Conservation (phyloP, 2,113 vertebrate species). For the Gavialis gangeticus region DNA sequence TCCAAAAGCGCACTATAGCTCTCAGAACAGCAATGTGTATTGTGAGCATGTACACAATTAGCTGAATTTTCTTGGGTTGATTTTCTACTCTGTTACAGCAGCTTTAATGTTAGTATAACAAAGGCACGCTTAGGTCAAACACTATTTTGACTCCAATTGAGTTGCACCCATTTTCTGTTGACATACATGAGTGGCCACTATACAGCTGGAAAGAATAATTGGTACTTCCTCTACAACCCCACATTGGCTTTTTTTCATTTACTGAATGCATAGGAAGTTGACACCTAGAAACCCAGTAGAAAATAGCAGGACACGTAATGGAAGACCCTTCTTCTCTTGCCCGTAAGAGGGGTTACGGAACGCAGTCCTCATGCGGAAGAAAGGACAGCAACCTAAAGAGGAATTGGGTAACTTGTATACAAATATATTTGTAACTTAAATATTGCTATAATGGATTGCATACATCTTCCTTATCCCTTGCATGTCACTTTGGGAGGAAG, state of each 20-base stretch:
- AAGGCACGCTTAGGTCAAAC: background rate
- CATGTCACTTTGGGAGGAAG: background rate
- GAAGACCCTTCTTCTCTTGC: background rate
- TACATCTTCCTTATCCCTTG: background rate
- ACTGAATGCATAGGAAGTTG: rapidly evolving
- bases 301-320: background rate
- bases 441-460: background rate
- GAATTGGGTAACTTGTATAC: background rate
- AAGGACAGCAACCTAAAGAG: background rate
- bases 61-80: background rate
- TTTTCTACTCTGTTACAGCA: background rate
- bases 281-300: background rate
- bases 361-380: background rate
- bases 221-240: background rate
- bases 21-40: background rate
- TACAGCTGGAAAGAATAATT: background rate
- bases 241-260: background rate
- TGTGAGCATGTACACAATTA: background rate
- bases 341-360: background rate
- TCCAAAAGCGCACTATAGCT: background rate
- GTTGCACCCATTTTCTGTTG: background rate
- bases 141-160: background rate
- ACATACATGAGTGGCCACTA: background rate
- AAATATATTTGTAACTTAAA: background rate
- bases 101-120: background rate